These are phyloP conservation scores for Anomalospiza imberbis DNA, from an alignment of 2,797 vertebrate genomes.

Conservation along the genomic window DNA sequence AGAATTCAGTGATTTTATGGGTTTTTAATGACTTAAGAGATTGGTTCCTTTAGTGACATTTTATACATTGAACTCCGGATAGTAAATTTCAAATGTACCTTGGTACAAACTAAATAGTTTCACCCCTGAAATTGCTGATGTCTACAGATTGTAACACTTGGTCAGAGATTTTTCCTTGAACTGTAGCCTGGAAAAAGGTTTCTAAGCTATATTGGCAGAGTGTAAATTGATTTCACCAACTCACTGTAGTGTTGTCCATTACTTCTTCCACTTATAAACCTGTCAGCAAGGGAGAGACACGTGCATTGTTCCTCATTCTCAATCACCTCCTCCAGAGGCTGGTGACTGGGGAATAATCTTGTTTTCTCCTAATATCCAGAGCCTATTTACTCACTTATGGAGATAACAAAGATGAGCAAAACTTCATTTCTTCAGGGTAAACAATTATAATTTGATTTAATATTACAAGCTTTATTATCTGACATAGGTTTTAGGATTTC, in stretches of 20 bases:
- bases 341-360: background rate
- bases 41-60: background rate
- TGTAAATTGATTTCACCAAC: background rate
- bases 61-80: background rate
- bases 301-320: background rate
- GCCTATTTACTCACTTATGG: background rate
- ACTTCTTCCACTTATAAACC: background rate
- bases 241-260: background rate
- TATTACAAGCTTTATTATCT: background rate
- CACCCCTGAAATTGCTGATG: background rate
- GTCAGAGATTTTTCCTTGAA: background rate
- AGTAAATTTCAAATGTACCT: background rate
- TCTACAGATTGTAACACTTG: background rate
- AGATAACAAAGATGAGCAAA: background rate
- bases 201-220: background rate
- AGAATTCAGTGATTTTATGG: background rate
- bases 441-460: background rate
- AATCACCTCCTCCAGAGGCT: background rate
- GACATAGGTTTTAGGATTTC: background rate
- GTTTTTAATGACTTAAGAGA: background rate
- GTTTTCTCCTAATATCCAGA: background rate
- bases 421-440: background rate
- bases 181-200: background rate
- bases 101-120: background rate
- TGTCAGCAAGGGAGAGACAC: background rate